A percentile compares a stretch with the other conserved stretches of the same genome.
phyloP scores from a whole-genome alignment of 2,888 invertebrate genomes.

The Orthosia incerta region DNA sequence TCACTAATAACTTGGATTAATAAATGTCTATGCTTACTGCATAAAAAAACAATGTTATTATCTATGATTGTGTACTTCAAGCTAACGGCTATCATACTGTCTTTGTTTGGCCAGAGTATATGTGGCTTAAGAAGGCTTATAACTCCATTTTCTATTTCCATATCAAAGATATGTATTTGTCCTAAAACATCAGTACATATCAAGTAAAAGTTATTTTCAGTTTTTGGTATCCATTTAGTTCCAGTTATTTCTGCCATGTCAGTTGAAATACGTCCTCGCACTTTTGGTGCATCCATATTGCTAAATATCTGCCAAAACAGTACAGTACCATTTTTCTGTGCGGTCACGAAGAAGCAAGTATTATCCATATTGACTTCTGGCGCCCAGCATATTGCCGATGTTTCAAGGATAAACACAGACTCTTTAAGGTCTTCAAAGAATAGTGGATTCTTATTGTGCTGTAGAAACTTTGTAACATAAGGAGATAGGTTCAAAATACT shows the following conservation, averaged over 20 bases:
- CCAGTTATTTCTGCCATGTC: slow-evolving; percentile 73
- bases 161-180: slow-evolving; percentile 73
- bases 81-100: slow-evolving; percentile 78
- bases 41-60: slow-evolving; percentile 76
- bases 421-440: slow-evolving; percentile 73
- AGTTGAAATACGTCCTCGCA: slow-evolving; percentile 66
- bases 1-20: slow-evolving; percentile 75
- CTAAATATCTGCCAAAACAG: slow-evolving; percentile 78
- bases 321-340: slow-evolving; percentile 80
- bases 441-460: slow-evolving; percentile 54
- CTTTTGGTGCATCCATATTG: slow-evolving; percentile 54
- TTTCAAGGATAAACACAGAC: slow-evolving; percentile 73
- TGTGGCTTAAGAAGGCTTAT: slow-evolving; percentile 65
- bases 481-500: slow-evolving; percentile 75
- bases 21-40: slow-evolving; percentile 83
- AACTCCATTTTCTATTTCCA: slow-evolving; percentile 64
- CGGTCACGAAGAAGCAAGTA: slow-evolving; percentile 80
- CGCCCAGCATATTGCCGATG: slow-evolving; percentile 81
- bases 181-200: slow-evolving; percentile 77
- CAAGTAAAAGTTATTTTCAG: slow-evolving; percentile 69
- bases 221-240: slow-evolving; percentile 76
- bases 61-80: slow-evolving; percentile 69
- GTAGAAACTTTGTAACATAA: slow-evolving; percentile 66
- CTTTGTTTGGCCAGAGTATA: slow-evolving; percentile 79
- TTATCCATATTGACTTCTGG: slow-evolving; percentile 68